Evolutionary conservation across 2,888 invertebrate species (phyloP).

Genomic region (Acronicta leporina): DNA sequence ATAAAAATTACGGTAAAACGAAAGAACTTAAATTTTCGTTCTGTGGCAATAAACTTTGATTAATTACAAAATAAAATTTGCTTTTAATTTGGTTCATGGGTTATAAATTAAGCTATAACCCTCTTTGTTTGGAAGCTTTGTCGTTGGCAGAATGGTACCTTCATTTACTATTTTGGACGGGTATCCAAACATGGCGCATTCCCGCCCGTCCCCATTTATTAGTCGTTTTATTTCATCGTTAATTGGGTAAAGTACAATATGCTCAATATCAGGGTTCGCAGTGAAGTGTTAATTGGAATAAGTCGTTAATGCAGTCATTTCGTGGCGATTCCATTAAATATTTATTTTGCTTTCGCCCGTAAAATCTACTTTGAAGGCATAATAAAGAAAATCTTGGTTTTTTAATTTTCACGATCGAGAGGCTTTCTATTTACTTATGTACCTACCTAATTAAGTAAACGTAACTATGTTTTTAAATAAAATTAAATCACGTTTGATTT

Average conservation of each 20-base stretch:
- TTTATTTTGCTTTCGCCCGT: conserved; percentile 3
- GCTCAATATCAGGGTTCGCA: conserved; percentile 4
- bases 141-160: conserved; percentile 32
- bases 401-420: too few relatives aligned
- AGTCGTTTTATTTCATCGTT: conserved; percentile 22
- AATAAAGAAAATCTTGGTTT: too few relatives aligned
- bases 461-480: neutral
- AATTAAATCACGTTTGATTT: neutral
- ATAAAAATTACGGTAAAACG: neutral
- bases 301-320: conserved; percentile 14
- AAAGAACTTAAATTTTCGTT: conserved; percentile 24
- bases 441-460: too few relatives aligned
- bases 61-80: conserved; percentile 38
- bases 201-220: conserved; percentile 15
- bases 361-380: neutral
- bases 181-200: conserved; percentile 22
- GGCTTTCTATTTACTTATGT: too few relatives aligned
- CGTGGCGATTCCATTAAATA: conserved; percentile 18
- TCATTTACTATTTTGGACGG: conserved; percentile 46
- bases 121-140: conserved; percentile 53
- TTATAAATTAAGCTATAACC: conserved; percentile 58
- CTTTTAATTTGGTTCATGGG: conserved; percentile 33
- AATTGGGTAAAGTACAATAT: conserved; percentile 14
- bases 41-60: conserved; percentile 38
- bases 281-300: conserved; percentile 17